A percentile compares a stretch with the other conserved stretches of the same genome.
These are phyloP conservation scores for Phaedon cochleariae DNA, from an alignment of 2,888 invertebrate species.

Conservation along the genomic window DNA sequence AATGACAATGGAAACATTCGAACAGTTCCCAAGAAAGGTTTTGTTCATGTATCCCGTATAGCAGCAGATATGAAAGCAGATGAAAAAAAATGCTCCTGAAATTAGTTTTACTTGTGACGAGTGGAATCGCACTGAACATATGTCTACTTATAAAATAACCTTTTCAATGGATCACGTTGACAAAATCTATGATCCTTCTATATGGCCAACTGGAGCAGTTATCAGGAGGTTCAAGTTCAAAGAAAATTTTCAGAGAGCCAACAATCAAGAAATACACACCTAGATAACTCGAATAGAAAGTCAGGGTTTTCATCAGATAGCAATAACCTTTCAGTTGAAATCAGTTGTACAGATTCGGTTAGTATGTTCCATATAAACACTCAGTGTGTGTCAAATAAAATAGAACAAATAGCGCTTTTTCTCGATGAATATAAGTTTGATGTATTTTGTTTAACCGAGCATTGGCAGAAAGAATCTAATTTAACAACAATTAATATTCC, in stretches of 20 bases:
- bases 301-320: not conserved
- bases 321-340: not conserved
- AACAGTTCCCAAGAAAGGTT: not conserved
- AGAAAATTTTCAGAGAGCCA: slow-evolving; percentile 4
- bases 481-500: not conserved
- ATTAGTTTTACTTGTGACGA: slow-evolving; percentile 2
- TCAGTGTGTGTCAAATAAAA: slow-evolving; percentile 14
- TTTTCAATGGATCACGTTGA: slow-evolving; percentile 1
- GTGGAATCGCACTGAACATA: slow-evolving; percentile 13
- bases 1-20: slow-evolving; percentile 4
- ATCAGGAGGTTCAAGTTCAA: slow-evolving; percentile 2
- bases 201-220: slow-evolving; percentile 11
- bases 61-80: slow-evolving; percentile 3
- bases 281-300: not conserved
- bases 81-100: not conserved
- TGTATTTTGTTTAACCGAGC: slow-evolving; percentile 5
- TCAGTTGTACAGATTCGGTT: not conserved
- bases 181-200: not conserved
- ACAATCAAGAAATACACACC: not conserved
- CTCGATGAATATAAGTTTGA: not conserved
- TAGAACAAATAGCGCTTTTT: not conserved
- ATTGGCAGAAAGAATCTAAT: slow-evolving; percentile 6
- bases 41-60: slow-evolving; percentile 7
- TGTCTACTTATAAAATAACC: not conserved
- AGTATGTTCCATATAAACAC: slow-evolving; percentile 18